Conservation (phyloP, 1,140 invertebrate species). For the Paracyclopina nana region DNA sequence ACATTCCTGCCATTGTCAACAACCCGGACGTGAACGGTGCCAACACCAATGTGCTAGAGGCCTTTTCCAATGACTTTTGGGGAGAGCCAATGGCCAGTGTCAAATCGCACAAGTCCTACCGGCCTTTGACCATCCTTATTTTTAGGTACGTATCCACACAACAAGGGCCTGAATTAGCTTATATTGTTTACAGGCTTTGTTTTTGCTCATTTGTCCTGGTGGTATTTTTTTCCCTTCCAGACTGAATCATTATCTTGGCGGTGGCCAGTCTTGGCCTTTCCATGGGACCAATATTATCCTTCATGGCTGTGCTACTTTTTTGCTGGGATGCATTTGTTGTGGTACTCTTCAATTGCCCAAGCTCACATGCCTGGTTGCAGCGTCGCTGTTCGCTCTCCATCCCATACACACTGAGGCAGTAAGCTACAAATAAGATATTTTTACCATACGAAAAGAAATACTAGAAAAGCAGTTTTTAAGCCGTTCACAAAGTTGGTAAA, state of each 20-base stretch:
- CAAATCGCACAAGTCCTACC: background rate
- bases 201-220: too few species aligned
- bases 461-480: background rate
- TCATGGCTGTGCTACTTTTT: background rate
- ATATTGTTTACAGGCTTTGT: background rate
- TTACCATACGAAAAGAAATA: background rate
- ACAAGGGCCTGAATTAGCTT: background rate
- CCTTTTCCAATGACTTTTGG: background rate
- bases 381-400: background rate
- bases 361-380: background rate
- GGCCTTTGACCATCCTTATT: background rate
- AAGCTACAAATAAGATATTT: background rate
- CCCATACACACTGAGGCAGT: background rate
- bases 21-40: background rate
- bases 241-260: background rate
- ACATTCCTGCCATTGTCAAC: background rate
- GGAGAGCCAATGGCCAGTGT: background rate
- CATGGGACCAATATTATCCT: background rate
- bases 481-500: too few species aligned
- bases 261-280: background rate
- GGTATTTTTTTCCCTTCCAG: background rate
- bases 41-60: background rate
- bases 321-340: too few species aligned
- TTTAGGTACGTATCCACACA: background rate
- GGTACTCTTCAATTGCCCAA: too few species aligned